A percentile compares a stretch with the other conserved stretches of the same genome.
Conservation (phyloP, 2,888 invertebrate genomes). For the Lithophane leautieri region DNA sequence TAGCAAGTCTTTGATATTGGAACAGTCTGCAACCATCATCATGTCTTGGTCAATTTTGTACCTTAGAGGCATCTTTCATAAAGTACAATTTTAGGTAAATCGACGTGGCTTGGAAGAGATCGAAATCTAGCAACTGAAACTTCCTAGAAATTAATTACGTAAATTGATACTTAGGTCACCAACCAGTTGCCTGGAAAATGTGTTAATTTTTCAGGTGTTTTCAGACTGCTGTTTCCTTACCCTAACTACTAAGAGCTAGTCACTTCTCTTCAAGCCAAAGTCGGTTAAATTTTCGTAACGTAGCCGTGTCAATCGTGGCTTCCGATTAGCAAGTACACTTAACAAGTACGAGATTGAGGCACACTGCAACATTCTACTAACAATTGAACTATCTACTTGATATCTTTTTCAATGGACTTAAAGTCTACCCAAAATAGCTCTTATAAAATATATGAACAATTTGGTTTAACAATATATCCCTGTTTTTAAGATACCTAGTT, state of each 20-base stretch:
- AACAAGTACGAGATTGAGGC: constrained; percentile 39
- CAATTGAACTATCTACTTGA: constrained; percentile 62
- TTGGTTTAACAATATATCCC: constrained; percentile 57
- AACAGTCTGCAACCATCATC: constrained; percentile 50
- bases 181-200: not conserved
- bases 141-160: constrained; percentile 21
- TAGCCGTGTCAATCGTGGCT: constrained; percentile 34
- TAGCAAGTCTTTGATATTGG: constrained; percentile 48
- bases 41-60: constrained; percentile 64
- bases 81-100: constrained; percentile 39
- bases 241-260: constrained; percentile 12
- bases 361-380: constrained; percentile 48
- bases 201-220: not conserved
- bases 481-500: constrained; percentile 62
- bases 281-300: constrained; percentile 28
- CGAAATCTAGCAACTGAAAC: constrained; percentile 41
- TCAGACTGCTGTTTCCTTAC: not conserved
- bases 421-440: constrained; percentile 54
- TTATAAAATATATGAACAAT: constrained; percentile 40
- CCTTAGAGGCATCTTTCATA: constrained; percentile 59
- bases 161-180: constrained; percentile 5
- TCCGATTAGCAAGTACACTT: constrained; percentile 40
- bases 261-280: constrained; percentile 21
- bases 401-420: constrained; percentile 53
- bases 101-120: constrained; percentile 29